These are phyloP conservation scores for Phenganax marumi DNA, from an alignment of 92 coral and sea anemone genomes.

Conservation along the genomic window DNA sequence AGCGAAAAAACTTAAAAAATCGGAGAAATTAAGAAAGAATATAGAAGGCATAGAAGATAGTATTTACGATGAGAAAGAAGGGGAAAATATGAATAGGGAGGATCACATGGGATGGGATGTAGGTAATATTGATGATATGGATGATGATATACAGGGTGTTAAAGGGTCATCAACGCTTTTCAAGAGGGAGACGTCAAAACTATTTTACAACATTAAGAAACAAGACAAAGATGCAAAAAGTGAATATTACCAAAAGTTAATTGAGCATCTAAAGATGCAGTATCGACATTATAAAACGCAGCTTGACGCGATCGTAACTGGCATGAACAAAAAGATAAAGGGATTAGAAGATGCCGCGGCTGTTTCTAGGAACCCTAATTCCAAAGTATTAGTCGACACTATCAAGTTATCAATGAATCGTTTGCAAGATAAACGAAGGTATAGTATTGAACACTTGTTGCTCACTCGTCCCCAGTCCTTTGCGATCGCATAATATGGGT, in stretches of 20 bases:
- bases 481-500: too few relatives aligned
- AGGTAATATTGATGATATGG: neutral
- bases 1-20: slow-evolving; percentile 1
- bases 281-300: slow-evolving; percentile 17
- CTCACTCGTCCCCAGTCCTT: too few relatives aligned
- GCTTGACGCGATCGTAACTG: slow-evolving; percentile 4
- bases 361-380: slow-evolving; percentile 8
- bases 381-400: neutral
- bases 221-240: neutral
- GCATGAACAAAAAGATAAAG: slow-evolving; percentile 4
- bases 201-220: slow-evolving; percentile 1
- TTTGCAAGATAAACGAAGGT: slow-evolving; percentile 78
- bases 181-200: neutral
- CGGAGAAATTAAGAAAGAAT: slow-evolving; percentile 55
- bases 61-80: slow-evolving; percentile 30
- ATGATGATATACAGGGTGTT: neutral
- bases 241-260: slow-evolving; percentile 18
- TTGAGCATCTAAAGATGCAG: slow-evolving; percentile 19
- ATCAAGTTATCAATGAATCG: slow-evolving; percentile 65
- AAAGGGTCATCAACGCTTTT: neutral
- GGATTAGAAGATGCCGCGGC: neutral
- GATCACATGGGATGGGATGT: slow-evolving; percentile 56
- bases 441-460: neutral
- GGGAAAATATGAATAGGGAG: slow-evolving; percentile 45
- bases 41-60: slow-evolving; percentile 56